Evolutionary conservation across 2,113 vertebrate genomes (phyloP).

Genomic region (Myrmecobius fasciatus): DNA sequence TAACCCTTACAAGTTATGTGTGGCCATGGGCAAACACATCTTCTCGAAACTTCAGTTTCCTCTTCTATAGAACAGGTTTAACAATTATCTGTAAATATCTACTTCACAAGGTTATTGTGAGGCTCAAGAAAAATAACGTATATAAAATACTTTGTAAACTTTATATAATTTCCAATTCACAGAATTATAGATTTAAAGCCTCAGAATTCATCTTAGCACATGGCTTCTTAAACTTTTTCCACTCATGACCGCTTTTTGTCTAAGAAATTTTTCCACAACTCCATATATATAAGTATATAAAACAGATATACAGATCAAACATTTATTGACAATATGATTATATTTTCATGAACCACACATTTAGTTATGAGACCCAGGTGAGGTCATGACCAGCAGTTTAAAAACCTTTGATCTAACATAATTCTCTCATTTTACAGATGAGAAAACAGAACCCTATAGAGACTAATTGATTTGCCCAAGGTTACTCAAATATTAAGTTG

Average conservation of each 20-base stretch:
- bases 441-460: neutral
- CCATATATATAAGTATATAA: no score
- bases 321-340: no score
- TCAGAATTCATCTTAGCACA: neutral
- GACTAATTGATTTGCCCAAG: neutral
- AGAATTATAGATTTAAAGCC: neutral
- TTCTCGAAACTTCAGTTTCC: neutral
- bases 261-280: no score
- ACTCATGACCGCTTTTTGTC: no score
- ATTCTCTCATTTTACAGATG: neutral
- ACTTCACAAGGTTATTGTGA: neutral
- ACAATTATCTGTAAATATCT: neutral
- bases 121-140: neutral
- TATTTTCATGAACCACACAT: no score
- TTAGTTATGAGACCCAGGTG: no score
- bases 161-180: neutral
- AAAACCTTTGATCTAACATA: neutral
- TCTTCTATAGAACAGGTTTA: neutral
- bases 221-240: no score
- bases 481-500: neutral
- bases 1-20: neutral
- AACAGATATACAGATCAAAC: no score
- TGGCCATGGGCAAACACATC: neutral
- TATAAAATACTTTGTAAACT: neutral
- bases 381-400: no score